Base-by-base conservation (phyloP, 2,797 vertebrate species). In the Labroides dimidiatus region DNA sequence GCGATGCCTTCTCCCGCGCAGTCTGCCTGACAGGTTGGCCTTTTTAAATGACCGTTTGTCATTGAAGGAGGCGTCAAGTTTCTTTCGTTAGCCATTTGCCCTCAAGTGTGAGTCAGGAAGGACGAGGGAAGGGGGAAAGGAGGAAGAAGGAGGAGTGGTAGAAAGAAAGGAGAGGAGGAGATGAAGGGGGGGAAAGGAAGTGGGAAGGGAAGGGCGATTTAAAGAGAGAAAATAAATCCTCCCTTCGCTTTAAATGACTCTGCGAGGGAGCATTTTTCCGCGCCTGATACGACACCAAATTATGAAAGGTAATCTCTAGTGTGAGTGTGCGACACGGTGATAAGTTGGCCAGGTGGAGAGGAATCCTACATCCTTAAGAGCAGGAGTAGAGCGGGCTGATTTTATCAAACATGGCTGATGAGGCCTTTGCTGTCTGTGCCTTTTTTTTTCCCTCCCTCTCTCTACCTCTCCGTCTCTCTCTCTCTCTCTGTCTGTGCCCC, bases 31-130 rank as follows among this genome's bases (percentile, higher is more conserved):
- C 90, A 89, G 86, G 73, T 81, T 86, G 86, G 85, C 87, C 83
- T 84, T 90, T 91, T 92, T 83, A 93, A 91, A 92, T 84, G 77
- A 84, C 84, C 69, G 45, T 93, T 91, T 92, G 88, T 93, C 90
- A 93, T 86, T 88, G 87, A 64, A 59, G 66, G 70, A 82, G 80
- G 83, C 75, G 42, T 72, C 71, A 65, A 58, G 69, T 82, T 84
- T 69, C 78, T 87, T 66, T 69, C 53, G 69, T 39, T 69, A 70
- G 83, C 56, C 19, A 24, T 71, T 77, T 77, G 72, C 82, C 78
- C 79, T 70, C 67, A 41, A 63, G 69, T 66, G 17, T 44, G 53
- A 78, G 68, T 65, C 61, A 48, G 71, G 70, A 55, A 68, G 69
- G 75, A 79, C 55, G 24, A 48, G 68, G 69, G 48, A 66, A 69